phyloP scores from a whole-genome alignment of 2,113 vertebrate species.

The Strigops habroptila region DNA sequence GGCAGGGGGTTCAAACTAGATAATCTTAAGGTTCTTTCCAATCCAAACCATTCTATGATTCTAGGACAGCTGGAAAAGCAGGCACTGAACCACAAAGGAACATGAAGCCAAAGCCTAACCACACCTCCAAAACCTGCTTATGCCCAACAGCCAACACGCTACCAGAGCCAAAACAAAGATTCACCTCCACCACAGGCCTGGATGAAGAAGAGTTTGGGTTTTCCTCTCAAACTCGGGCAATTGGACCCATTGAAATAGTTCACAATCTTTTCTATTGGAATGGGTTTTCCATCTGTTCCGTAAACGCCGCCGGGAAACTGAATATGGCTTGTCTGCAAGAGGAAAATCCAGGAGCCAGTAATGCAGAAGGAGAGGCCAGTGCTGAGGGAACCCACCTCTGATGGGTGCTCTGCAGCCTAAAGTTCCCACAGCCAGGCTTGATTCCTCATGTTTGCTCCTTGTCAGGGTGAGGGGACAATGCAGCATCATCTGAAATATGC shows the following conservation, averaged over 20 bases:
- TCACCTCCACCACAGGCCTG: conserved; percentile 96
- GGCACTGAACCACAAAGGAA: neutral
- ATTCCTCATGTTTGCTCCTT: fast-evolving
- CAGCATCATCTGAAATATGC: neutral
- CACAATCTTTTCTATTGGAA: conserved; percentile 86
- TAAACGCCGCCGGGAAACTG: conserved; percentile 90
- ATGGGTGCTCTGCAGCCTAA: neutral
- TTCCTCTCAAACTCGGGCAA: conserved; percentile 87
- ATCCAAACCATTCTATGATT: no score
- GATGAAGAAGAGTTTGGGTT: conserved; percentile 97
- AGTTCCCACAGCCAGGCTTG: neutral
- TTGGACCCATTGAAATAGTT: conserved; percentile 85
- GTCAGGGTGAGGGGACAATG: neutral
- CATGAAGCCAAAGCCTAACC: neutral
- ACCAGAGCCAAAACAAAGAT: neutral
- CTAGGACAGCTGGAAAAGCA: neutral
- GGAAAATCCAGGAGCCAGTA: conserved; percentile 11
- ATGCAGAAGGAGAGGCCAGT: neutral
- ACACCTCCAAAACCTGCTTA: fast-evolving
- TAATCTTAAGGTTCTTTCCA: no score
- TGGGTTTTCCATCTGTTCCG: conserved; percentile 80
- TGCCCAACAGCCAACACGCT: fast-evolving
- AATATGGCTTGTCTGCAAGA: conserved; percentile 83
- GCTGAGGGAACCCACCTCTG: fast-evolving
- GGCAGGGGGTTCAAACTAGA: no score